Percentiles rank a stretch among this genome's conserved stretches.
Evolutionary conservation across 2,797 vertebrate species (phyloP).

Genomic region (Pangasius mekongensis): DNA sequence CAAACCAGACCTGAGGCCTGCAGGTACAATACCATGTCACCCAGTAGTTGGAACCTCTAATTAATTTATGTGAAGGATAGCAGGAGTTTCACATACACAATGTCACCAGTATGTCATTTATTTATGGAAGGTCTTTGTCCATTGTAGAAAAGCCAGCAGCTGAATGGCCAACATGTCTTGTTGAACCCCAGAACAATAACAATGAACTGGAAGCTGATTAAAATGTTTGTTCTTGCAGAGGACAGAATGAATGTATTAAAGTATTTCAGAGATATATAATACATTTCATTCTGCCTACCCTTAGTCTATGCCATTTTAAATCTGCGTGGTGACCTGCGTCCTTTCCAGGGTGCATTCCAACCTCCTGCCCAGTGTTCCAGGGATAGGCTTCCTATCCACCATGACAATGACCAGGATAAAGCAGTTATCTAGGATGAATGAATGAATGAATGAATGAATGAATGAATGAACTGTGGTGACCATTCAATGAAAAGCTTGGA

Average conservation of each 20-base stretch:
- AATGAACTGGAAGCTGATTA: constrained; percentile 51
- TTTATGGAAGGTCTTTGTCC: constrained; percentile 14
- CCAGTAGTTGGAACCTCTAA: constrained; percentile 70
- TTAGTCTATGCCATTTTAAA: background rate
- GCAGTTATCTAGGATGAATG: background rate
- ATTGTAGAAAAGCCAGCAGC: background rate
- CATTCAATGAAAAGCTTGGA: constrained; percentile 29
- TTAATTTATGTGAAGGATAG: constrained; percentile 65
- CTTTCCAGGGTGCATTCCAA: background rate
- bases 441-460: background rate
- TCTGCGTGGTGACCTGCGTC: too few relatives aligned
- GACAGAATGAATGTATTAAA: constrained; percentile 3
- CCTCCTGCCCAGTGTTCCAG: background rate
- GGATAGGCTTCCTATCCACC: background rate
- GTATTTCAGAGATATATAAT: constrained; percentile 9
- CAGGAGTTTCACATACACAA: constrained; percentile 57
- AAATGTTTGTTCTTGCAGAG: background rate
- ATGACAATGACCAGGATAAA: background rate
- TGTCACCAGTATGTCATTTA: background rate
- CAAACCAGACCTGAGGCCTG: constrained; percentile 64
- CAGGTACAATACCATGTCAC: constrained; percentile 64
- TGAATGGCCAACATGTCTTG: background rate
- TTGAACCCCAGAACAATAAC: background rate
- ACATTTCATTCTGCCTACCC: background rate
- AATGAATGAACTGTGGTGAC: background rate